Base-by-base conservation (phyloP, 2,797 vertebrate genomes). In the Bovichtus variegatus region DNA sequence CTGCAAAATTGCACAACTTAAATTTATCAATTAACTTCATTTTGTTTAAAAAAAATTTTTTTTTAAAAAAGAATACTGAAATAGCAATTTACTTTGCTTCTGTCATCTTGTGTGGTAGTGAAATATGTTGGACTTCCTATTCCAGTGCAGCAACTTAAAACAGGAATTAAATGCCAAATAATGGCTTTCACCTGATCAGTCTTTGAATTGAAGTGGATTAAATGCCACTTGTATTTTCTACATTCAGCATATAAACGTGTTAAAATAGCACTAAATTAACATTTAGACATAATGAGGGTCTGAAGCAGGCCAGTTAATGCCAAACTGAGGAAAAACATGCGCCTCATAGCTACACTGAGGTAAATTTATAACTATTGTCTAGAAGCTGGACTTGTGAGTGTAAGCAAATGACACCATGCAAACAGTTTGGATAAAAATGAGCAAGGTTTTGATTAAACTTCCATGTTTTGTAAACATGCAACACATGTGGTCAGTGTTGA, bases 391-490 rank as follows among this genome's bases (percentile, higher is more conserved):
- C 86, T 79, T 85, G 78, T 82, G 77, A 90, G 86, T 85, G 76
- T 90, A 91, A 90, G 85, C 85, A 90, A 87, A 92, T 91, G 87
- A 91, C 85, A 87, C 82, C 83, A 89, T 92, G 68, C 80, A 86
- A 91, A 90, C 88, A 85, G 67, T 88, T 84, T 81, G 85, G 78
- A 78, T 65, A 86, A 86, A 93, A 94, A 88, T 87, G 80, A 88
- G 72, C 49, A 46, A 82, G 81, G 87, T 85, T 92, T 92, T 90
- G 89, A 93, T 94, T 93, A 89, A 87, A 90, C 81, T n/a, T 86
- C 74, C 54, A 71, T 81, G 84, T 86, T 89, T 86, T 82, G 82
- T 92, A 93, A 94, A 92, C 84, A 88, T 7, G 71, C 82, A 89
- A 85, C 90, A 93, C 91, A 93, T 92, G 88, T 86, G 88, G 70